phyloP scores from a whole-genome alignment of 2,113 vertebrate genomes.

The Saiga tatarica region DNA sequence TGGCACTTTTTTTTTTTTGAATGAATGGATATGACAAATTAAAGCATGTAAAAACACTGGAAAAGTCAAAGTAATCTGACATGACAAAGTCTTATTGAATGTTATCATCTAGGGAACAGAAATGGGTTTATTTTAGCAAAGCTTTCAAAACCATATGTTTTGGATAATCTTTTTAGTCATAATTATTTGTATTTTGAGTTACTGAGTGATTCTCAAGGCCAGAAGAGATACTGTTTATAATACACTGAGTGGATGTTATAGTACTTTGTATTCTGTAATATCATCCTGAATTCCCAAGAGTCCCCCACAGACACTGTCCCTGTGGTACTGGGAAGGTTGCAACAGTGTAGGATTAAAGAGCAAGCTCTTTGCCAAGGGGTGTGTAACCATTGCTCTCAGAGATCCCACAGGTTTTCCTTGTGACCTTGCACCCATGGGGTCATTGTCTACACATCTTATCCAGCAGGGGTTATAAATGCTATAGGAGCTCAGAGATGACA shows the following conservation, averaged over 20 bases:
- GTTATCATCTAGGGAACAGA: not conserved
- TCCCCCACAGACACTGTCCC: not conserved
- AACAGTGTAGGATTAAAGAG: not conserved
- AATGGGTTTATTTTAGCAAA: not conserved
- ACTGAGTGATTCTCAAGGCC: slow-evolving; percentile 34
- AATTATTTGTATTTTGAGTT: slow-evolving; percentile 40
- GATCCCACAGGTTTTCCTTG: not conserved
- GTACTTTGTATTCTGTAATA: not conserved
- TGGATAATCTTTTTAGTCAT: not conserved
- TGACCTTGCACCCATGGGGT: not conserved
- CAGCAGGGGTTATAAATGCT: not conserved
- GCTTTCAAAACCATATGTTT: not conserved
- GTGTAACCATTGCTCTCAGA: not conserved
- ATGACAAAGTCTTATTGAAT: not conserved
- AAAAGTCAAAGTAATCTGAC: not conserved
- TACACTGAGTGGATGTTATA: not conserved
- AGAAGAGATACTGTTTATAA: slow-evolving; percentile 40
- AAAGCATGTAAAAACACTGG: not conserved
- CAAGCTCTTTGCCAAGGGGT: not conserved
- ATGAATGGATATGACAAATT: not conserved
- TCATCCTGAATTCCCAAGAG: slow-evolving; percentile 13
- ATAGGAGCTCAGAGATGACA: not conserved
- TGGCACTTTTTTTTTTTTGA: not conserved
- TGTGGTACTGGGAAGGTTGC: not conserved
- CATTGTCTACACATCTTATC: not conserved